phyloP scores from a whole-genome alignment of 2,113 vertebrate genomes.

The Ageneiosus marmoratus region DNA sequence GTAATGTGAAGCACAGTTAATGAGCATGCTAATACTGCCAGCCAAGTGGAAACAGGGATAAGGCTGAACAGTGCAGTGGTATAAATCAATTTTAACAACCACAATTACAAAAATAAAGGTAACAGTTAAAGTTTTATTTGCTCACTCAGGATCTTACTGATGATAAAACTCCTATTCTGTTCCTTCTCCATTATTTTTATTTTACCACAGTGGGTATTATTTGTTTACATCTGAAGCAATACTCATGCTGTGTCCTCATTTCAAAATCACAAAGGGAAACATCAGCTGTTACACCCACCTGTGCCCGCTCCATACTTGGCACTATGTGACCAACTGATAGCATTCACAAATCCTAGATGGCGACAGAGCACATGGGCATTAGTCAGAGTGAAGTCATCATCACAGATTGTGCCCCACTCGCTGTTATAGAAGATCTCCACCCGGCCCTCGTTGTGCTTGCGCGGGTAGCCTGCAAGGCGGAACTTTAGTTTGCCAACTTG shows the following conservation, averaged over 20 bases:
- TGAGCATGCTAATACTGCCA: not conserved
- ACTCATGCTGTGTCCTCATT: not conserved
- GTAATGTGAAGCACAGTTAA: not conserved
- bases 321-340: constrained; percentile 92
- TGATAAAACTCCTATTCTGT: not conserved
- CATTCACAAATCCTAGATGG: constrained; percentile 88
- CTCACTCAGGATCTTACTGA: not conserved
- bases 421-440: constrained; percentile 87
- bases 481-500: constrained; percentile 71
- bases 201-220: not conserved
- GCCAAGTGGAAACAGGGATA: not conserved
- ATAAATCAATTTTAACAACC: not conserved
- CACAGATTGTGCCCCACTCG: constrained; percentile 97
- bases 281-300: constrained; percentile 69
- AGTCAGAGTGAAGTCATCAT: constrained; percentile 90
- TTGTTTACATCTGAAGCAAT: not conserved
- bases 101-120: not conserved
- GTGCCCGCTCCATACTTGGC: constrained; percentile 92
- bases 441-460: constrained; percentile 93
- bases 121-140: too few species aligned
- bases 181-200: not conserved
- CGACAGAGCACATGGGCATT: constrained; percentile 90
- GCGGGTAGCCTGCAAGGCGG: constrained; percentile 87
- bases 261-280: not conserved
- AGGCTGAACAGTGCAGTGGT: not conserved